Percentiles rank a stretch among this genome's conserved stretches.
Evolutionary conservation across 2,113 vertebrate genomes (phyloP).

Genomic region (Boulengeromyrus knoepffleri): DNA sequence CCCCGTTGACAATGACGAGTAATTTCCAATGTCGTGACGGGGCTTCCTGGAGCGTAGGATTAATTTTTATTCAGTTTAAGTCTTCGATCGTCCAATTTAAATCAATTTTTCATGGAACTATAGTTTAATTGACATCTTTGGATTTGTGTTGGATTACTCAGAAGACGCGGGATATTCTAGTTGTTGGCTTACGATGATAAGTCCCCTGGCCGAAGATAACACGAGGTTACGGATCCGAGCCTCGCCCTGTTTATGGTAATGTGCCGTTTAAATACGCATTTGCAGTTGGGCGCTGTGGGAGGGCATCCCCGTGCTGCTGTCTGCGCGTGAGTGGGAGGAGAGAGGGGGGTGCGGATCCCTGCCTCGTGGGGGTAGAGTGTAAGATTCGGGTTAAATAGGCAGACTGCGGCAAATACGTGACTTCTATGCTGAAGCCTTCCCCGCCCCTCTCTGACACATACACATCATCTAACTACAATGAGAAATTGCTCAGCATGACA

Average conservation of each 20-base stretch:
- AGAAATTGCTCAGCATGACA: not conserved
- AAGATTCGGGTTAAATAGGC: conserved; percentile 2
- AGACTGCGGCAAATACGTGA: conserved; percentile 17
- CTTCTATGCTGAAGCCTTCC: not conserved
- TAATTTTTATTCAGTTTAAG: conserved; percentile 9
- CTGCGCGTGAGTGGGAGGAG: conserved; percentile 33
- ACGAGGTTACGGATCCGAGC: conserved; percentile 29
- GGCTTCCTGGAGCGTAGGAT: conserved; percentile 10
- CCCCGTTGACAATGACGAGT: not conserved
- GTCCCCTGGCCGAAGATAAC: conserved; percentile 12
- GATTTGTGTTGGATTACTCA: not conserved
- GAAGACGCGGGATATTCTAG: not conserved
- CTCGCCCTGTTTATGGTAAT: conserved; percentile 39
- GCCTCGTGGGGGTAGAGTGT: conserved; percentile 13
- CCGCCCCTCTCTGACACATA: not conserved
- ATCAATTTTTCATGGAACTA: not conserved
- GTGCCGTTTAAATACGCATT: conserved; percentile 28
- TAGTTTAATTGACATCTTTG: not conserved
- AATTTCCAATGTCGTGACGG: not conserved
- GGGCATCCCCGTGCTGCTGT: conserved; percentile 31
- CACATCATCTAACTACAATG: not conserved
- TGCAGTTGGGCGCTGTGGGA: conserved; percentile 32
- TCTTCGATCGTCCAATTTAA: not conserved
- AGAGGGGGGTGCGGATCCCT: conserved; percentile 17
- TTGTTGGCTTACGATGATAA: not conserved